phyloP scores from a whole-genome alignment of 1,140 invertebrate genomes.

The Leptinotarsa defecta region DNA sequence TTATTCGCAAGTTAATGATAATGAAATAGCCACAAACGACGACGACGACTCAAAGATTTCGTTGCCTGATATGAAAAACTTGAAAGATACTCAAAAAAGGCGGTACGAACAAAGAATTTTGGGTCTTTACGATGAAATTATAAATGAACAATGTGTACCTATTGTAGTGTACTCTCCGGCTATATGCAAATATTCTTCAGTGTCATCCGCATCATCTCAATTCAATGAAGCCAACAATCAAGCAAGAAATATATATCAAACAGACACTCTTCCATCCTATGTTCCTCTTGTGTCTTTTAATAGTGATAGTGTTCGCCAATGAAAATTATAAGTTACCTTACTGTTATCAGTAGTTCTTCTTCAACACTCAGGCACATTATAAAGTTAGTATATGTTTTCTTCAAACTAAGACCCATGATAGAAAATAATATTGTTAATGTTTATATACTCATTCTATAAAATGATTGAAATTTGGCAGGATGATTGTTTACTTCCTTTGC shows the following conservation, averaged over 20 bases:
- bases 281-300: neutral
- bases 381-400: neutral
- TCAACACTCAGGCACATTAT: neutral
- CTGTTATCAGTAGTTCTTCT: neutral
- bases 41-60: neutral
- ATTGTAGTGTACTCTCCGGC: neutral
- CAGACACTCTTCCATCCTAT: neutral
- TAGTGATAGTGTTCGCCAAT: neutral
- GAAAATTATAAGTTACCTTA: neutral
- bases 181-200: conserved; percentile 1
- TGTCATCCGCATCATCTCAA: neutral
- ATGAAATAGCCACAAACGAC: neutral
- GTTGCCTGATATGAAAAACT: neutral
- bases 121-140: neutral
- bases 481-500: neutral
- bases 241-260: conserved; percentile 10
- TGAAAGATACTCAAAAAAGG: neutral
- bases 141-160: neutral
- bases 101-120: neutral
- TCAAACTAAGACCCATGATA: neutral
- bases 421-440: neutral
- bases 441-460: neutral
- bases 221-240: conserved; percentile 4
- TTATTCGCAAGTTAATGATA: conserved; percentile 13
- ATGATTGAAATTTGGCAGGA: neutral